phyloP scores from a whole-genome alignment of 2,113 vertebrate genomes.

The Gnathochromis pfefferi region DNA sequence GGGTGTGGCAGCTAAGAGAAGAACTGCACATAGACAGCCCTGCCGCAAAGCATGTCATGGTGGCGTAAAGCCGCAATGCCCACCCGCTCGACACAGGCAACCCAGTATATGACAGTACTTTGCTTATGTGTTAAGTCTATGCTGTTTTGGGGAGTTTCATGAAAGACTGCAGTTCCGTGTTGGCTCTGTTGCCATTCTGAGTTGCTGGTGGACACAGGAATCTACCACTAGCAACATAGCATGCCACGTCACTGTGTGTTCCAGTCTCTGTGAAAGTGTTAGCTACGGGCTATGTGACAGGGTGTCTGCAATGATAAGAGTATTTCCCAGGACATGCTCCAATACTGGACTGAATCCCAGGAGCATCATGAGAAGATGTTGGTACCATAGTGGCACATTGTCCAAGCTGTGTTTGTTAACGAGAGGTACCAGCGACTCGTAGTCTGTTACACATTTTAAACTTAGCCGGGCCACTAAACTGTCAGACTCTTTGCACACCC shows the following conservation, averaged over 20 bases:
- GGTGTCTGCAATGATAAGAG: neutral
- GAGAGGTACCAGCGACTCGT: neutral
- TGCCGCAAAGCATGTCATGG: neutral
- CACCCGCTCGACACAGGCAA: neutral
- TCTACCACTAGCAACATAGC: neutral
- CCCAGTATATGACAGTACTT: neutral
- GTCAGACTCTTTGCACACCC: neutral
- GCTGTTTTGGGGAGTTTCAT: neutral
- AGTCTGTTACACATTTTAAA: neutral
- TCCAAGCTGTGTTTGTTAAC: neutral
- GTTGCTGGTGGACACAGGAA: neutral
- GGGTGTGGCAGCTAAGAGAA: neutral
- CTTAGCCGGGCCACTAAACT: neutral
- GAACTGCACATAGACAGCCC: neutral
- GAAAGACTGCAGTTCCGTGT: neutral
- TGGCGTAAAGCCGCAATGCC: neutral
- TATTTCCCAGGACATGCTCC: neutral
- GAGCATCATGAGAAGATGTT: neutral
- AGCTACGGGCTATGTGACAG: neutral
- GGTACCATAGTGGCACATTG: neutral
- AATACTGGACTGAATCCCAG: neutral
- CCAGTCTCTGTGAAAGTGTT: neutral
- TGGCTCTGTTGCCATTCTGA: neutral
- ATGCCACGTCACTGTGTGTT: neutral
- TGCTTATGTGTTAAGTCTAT: neutral